Evolutionary conservation across 1,140 invertebrate genomes (phyloP).

Genomic region (Andricus grossulariae): DNA sequence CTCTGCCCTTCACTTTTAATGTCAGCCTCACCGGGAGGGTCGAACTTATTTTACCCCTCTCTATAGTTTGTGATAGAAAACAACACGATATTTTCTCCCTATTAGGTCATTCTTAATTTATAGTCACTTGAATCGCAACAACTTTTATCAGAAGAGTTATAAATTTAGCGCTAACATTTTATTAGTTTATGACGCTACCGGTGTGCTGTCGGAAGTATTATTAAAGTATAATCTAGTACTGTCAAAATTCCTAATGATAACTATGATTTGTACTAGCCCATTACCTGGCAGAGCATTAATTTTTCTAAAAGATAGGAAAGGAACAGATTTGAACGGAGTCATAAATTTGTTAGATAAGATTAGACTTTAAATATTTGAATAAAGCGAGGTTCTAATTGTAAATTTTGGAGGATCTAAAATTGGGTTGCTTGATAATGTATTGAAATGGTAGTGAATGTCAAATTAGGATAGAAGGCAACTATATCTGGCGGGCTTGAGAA

Average conservation of each 20-base stretch:
- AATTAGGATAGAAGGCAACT: not conserved
- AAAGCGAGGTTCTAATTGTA: not conserved
- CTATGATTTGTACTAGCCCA: no score
- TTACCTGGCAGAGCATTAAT: no score
- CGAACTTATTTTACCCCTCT: not conserved
- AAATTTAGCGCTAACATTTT: not conserved
- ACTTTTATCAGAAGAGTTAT: not conserved
- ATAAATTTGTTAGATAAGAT: no score
- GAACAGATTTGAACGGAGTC: no score
- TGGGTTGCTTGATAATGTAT: not conserved
- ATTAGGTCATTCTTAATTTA: constrained; percentile 24
- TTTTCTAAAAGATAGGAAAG: no score
- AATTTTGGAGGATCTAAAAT: not conserved
- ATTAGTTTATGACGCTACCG: no score
- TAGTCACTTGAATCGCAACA: not conserved
- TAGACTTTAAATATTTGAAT: no score
- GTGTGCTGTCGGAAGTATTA: no score
- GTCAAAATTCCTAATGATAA: no score
- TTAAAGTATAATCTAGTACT: no score
- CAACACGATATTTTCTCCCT: constrained; percentile 7
- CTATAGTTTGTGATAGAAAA: not conserved
- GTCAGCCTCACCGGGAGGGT: constrained; percentile 39
- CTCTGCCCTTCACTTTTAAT: constrained; percentile 63
- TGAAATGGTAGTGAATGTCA: constrained; percentile 2
- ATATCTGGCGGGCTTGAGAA: constrained; percentile 6